Evolutionary conservation across 2,113 vertebrate species (phyloP), one percentile per base, ranked within the genome.

Genomic region (Sander vitreus): DNA sequence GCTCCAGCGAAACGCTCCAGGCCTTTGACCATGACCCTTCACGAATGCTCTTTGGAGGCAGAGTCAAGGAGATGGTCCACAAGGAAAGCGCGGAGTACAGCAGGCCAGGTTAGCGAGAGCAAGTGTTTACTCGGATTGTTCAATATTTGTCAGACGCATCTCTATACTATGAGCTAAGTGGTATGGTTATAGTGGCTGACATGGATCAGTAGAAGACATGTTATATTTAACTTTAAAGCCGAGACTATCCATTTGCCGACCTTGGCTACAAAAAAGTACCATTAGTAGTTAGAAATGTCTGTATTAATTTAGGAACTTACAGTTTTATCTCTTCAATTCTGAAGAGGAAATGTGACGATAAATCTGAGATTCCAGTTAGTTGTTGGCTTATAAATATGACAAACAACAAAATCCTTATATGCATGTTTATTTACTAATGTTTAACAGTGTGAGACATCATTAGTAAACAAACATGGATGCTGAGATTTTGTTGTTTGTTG

Each of bases 11-110:
- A 90, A 99, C 98, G 23, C 89, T 99, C 80, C 98, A 98, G 94
- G 97, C 97, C 85, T 99, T 98, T 84, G 98, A 99, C 93, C 97
- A 99, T 96, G 97, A 98, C 93, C 97, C 97, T 27, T 96, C 97
- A 2, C 94, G 97, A 64, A 95, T 97, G 94, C 95, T 98, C 76
- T 98, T 98, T 47, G 96, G 96, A 91, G 97, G 96, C 95, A 94
- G 97, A 86, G 96, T 97, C 90, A 97, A 97, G 92, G 97, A 99
- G 89, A 95, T 97, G 95, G 97, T 96, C 75, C 97, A 97, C 92
- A 96, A 97, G 92, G 98, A 99, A 74, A 94, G 94, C 1, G 96
- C 96, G 78, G 97, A 98, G 81, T 99, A 96, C 92, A 85, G 93
- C 92, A 95, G 97, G 86, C 97, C 98, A 97, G 98, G 98, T 99